Evolutionary conservation across 2,113 vertebrate species (phyloP), one percentile per base, ranked within the genome.

Genomic region (Dipodomys ordii): DNA sequence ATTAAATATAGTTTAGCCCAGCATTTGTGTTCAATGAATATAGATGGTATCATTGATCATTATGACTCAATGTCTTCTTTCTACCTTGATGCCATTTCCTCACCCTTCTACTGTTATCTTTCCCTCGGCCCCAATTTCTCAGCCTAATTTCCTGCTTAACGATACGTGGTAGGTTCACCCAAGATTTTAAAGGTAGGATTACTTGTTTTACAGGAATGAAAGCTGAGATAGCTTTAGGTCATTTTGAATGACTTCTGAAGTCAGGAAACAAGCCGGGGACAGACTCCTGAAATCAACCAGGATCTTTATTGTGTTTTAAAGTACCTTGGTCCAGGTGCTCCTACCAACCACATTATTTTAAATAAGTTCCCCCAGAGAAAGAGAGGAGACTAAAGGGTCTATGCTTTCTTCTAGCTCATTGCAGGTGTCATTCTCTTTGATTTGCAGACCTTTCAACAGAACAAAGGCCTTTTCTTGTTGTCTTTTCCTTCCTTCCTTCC

Each of bases 391-490:
- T 91, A 74, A 96, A 90, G 86, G 71, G 62, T 80, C 81, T 62
- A 88, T 78, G 71, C 94, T 85, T 94, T 57, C 60, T 77, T 67
- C 46, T 22, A 79, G 89, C 35, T 87, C 49, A 92, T 73, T 83
- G 81, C 87, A 88, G 87, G 77, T 95, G 88, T 92, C 88, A 60
- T 84, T 94, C 46, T 94, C 1, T 92, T 96, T 87, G 93, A 90
- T 89, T 89, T 87, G 53, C 44, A 88, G 74, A 71, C 7, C 84
- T 91, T 94, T 94, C 94, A 94, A 53, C 35, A 72, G 88, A 94
- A 94, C 93, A 93, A 96, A 95, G 90, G 65, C 60, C 95, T 94
- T 89, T 95, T 95, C 80, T 94, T 49, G 53, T 57, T 57, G 13
- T 57, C 53, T 18, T 57, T 57, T 57, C 15, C 15, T 13, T 57